Evolutionary conservation across 2,888 invertebrate species (phyloP).

Genomic region (Phania funesta): DNA sequence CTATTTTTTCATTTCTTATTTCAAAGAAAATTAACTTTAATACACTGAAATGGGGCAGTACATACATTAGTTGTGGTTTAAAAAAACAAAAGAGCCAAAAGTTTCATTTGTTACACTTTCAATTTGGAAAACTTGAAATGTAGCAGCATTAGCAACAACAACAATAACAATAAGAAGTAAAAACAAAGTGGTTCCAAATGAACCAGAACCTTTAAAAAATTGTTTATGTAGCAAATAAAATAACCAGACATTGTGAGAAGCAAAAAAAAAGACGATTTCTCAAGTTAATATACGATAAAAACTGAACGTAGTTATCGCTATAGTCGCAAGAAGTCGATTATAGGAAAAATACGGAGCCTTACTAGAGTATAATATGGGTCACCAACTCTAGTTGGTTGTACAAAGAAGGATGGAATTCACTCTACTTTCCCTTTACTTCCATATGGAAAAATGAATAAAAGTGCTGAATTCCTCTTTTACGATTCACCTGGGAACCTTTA

Average conservation of each 20-base stretch:
- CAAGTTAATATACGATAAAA: background rate
- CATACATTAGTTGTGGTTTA: slow-evolving; percentile 44
- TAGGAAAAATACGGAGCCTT: no score
- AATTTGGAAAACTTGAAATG: slow-evolving; percentile 19
- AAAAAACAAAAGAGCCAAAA: slow-evolving; percentile 14
- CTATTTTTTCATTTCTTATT: background rate
- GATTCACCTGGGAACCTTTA: no score
- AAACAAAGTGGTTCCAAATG: slow-evolving; percentile 15
- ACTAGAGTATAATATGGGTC: no score
- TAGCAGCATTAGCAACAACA: background rate
- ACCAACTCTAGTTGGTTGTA: no score
- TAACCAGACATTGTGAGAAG: background rate
- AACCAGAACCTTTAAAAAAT: background rate
- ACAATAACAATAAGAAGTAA: background rate
- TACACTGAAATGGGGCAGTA: slow-evolving; percentile 40
- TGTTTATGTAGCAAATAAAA: background rate
- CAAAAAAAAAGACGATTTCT: background rate
- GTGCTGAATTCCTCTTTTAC: no score
- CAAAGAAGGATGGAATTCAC: no score
- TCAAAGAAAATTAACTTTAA: slow-evolving; percentile 20
- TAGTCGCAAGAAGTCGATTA: no score
- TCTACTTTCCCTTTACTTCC: no score
- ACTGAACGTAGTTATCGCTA: background rate
- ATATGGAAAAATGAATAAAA: no score
- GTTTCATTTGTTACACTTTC: slow-evolving; percentile 52